These are phyloP conservation scores for Ramazzottius varieornatus DNA, from an alignment of 2,888 invertebrate genomes.

Conservation along the genomic window DNA sequence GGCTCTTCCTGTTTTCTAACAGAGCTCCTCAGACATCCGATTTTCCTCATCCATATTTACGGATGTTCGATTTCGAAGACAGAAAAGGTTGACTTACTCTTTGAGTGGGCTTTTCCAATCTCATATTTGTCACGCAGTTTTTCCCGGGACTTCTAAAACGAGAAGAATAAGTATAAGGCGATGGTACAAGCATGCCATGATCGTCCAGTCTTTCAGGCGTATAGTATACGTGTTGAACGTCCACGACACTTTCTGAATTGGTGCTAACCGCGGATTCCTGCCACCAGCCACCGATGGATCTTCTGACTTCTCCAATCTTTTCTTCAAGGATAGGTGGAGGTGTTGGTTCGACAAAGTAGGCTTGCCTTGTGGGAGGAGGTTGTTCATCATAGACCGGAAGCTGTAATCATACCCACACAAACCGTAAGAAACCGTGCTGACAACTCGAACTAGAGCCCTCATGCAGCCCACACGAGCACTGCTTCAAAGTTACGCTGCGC, in stretches of 20 bases:
- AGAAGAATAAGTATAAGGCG: background rate
- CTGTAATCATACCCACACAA: background rate
- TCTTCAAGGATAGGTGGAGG: background rate
- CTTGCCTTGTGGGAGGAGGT: background rate
- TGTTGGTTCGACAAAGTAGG: background rate
- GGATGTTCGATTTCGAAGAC: background rate
- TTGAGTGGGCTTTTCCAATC: background rate
- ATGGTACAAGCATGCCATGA: background rate
- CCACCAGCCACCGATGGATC: background rate
- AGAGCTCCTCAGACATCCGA: too few relatives aligned
- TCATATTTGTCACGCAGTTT: background rate
- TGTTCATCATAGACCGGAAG: background rate
- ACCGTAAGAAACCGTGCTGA: too few relatives aligned
- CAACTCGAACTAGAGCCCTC: too few relatives aligned
- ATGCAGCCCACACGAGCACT: too few relatives aligned
- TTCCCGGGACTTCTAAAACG: background rate
- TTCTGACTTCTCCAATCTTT: background rate
- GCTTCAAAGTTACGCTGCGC: too few relatives aligned
- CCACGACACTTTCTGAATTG: background rate
- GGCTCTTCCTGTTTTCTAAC: too few relatives aligned
- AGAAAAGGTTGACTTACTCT: background rate
- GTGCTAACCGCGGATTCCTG: background rate
- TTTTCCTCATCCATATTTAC: background rate
- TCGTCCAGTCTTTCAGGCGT: background rate
- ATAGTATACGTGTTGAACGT: background rate